Conservation (phyloP, 2,888 invertebrate genomes). For the Synergus itoensis region DNA sequence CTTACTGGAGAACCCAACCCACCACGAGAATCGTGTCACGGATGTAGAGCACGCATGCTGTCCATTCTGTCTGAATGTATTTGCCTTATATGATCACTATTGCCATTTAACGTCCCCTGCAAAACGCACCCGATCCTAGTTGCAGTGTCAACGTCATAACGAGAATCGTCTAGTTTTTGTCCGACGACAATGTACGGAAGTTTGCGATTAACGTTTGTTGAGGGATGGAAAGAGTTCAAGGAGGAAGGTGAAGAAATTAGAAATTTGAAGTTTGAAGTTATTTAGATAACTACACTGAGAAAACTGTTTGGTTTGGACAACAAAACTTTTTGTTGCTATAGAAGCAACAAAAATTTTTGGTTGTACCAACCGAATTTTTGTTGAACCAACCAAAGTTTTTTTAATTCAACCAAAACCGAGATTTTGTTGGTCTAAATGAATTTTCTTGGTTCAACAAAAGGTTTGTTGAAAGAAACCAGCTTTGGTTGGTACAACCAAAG, state of each 20-base stretch:
- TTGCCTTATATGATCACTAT: conserved; percentile 54
- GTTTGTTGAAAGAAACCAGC: too few relatives aligned
- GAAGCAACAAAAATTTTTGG: too few relatives aligned
- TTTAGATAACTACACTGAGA: neutral
- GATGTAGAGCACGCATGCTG: conserved; percentile 75
- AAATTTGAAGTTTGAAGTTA: neutral
- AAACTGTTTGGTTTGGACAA: too few relatives aligned
- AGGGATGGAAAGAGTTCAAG: neutral
- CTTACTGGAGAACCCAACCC: conserved; percentile 59
- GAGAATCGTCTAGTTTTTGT: neutral
- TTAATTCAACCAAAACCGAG: too few relatives aligned
- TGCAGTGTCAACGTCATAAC: conserved; percentile 8
- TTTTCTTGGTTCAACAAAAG: too few relatives aligned
- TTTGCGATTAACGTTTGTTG: neutral
- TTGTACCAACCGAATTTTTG: too few relatives aligned
- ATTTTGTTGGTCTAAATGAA: too few relatives aligned
- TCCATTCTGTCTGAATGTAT: conserved; percentile 58
- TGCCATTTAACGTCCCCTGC: conserved; percentile 55
- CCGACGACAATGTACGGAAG: conserved; percentile 24
- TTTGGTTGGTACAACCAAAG: too few relatives aligned
- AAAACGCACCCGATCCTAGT: conserved; percentile 41
- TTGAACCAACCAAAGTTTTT: too few relatives aligned
- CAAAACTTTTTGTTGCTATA: too few relatives aligned
- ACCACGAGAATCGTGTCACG: conserved; percentile 76
- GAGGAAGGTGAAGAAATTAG: neutral